Evolutionary conservation across 2,888 invertebrate species (phyloP), one percentile per base, ranked within the genome.

Genomic region (Temnothorax unifasciatus): DNA sequence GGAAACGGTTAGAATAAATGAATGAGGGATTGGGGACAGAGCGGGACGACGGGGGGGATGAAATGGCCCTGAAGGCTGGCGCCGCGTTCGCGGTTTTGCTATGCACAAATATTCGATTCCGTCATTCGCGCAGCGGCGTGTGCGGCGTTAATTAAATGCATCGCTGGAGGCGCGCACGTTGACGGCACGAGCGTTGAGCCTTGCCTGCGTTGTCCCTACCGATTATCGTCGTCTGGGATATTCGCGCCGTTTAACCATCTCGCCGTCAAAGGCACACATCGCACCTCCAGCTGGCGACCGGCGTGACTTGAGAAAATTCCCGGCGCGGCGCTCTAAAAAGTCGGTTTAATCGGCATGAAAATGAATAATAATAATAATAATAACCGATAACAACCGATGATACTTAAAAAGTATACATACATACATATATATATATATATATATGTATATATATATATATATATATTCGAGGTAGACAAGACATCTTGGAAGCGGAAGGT

Each of bases 131-230:
- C 82, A 25, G 69, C 66, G 69, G 63, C 84, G 50, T 79, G 84
- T 76, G 85, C 76, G 69, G 83, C 85, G 63, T 84, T 87, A 88
- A 87, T 85, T 83, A 82, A 87, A 87, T 82, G 54, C 44, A 83
- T 66, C 83, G 64, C 64, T 61, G 59, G 38, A 54, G 66, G 57
- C 41, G 41, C 41, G 41, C 38, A 29, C 59, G 50, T 64, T 61
- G 61, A 64, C 69, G 69, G 47, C 71, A 71, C 83, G 84, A 71
- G 52, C 83, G 79, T 71, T 18, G 63, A 61, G 71, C 57, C 81
- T 73, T 66, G 84, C 76, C 41, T 74, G 34, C 79, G 79, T 76
- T 66, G 75, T 76, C 82, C 68, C 77, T 57, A 15, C 54, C 47
- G 77, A 82, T 82, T 82, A 82, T 82, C 75, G 79, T 81, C 47